A percentile compares a stretch with the other conserved stretches of the same genome.
phyloP scores from a whole-genome alignment of 1,140 invertebrate genomes.

The Amyelois transitella region DNA sequence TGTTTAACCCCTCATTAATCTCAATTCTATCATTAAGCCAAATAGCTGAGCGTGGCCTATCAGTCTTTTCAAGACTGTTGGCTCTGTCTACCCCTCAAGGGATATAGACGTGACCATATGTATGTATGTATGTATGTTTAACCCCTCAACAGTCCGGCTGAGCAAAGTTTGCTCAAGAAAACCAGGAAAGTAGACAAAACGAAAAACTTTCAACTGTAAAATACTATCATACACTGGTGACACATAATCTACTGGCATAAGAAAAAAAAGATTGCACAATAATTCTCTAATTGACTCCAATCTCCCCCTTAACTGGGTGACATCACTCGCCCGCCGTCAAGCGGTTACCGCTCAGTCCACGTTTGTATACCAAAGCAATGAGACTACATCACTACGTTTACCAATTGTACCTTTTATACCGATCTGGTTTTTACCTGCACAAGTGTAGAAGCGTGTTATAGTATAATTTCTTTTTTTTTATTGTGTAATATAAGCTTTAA shows the following conservation, averaged over 20 bases:
- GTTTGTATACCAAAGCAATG: conserved; percentile 52
- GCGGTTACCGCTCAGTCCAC: conserved; percentile 29
- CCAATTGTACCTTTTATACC: background rate
- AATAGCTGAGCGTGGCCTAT: too few relatives aligned
- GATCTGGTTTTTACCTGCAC: conserved; percentile 35
- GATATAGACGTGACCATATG: too few relatives aligned
- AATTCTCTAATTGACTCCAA: background rate
- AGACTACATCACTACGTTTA: conserved; percentile 33
- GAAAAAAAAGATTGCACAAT: conserved; percentile 14
- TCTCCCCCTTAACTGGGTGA: conserved; percentile 53
- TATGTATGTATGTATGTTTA: too few relatives aligned
- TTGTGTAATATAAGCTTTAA: conserved; percentile 31
- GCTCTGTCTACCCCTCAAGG: too few relatives aligned
- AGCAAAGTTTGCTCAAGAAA: too few relatives aligned
- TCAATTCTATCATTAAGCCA: too few relatives aligned
- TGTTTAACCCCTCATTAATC: too few relatives aligned
- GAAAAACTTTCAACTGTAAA: too few relatives aligned
- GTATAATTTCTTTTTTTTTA: conserved; percentile 21
- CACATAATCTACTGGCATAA: background rate
- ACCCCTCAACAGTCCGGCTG: too few relatives aligned
- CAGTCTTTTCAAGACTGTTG: too few relatives aligned
- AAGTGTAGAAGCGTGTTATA: conserved; percentile 47
- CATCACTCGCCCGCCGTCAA: conserved; percentile 33
- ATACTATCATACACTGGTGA: too few relatives aligned
- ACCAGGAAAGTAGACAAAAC: too few relatives aligned